Conservation (phyloP, 2,888 invertebrate genomes). For the Nomada fabriciana region DNA sequence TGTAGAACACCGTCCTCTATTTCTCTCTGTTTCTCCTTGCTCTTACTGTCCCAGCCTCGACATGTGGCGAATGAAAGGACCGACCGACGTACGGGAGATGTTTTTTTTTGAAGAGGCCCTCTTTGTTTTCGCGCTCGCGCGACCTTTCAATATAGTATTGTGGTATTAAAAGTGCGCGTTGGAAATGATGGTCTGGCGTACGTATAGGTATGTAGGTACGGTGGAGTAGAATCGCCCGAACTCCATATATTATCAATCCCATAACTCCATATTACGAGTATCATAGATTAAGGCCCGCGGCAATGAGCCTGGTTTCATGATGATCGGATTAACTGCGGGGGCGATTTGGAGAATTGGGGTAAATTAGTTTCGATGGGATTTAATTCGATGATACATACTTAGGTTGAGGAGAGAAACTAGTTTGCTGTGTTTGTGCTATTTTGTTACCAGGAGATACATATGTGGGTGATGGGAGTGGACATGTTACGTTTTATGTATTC, state of each 20-base stretch:
- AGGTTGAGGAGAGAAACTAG: background rate
- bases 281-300: too few relatives aligned
- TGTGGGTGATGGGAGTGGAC: background rate
- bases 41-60: constrained; percentile 42
- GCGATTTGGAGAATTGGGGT: background rate
- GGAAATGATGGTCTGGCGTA: constrained; percentile 23
- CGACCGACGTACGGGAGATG: constrained; percentile 54
- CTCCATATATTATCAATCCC: constrained; percentile 13
- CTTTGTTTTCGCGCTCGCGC: constrained; percentile 62
- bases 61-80: constrained; percentile 72
- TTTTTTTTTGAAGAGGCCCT: constrained; percentile 43
- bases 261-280: background rate
- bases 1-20: constrained; percentile 44
- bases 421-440: background rate
- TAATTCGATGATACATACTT: background rate
- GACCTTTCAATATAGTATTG: constrained; percentile 55
- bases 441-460: background rate
- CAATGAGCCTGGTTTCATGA: background rate
- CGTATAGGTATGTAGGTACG: background rate
- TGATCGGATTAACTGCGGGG: constrained; percentile 6
- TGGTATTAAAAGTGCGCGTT: constrained; percentile 50
- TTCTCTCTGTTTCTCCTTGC: background rate
- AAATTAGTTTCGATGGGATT: background rate
- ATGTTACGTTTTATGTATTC: background rate
- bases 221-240: constrained; percentile 1